Evolutionary conservation across 2,113 vertebrate species (phyloP).

Genomic region (Geococcyx californianus): DNA sequence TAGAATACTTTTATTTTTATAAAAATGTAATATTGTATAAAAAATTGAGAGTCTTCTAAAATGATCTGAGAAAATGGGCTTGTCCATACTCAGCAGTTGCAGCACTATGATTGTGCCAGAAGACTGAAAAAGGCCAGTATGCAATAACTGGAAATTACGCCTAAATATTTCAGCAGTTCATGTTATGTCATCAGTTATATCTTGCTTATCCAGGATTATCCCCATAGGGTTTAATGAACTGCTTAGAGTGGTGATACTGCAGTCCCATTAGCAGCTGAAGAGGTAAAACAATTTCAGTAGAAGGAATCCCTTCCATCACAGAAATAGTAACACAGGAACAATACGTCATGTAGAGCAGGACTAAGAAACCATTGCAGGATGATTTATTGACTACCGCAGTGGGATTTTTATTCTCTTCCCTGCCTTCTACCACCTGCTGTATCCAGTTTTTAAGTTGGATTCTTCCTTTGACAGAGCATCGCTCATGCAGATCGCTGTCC

Average conservation of each 20-base stretch:
- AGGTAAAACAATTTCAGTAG: constrained; percentile 21
- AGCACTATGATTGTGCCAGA: not conserved
- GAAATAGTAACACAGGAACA: constrained; percentile 6
- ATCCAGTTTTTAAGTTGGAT: constrained; percentile 5
- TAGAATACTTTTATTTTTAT: constrained; percentile 33
- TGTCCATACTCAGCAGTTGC: not conserved
- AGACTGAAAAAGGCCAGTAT: constrained; percentile 17
- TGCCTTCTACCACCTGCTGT: constrained; percentile 44
- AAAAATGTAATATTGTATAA: not conserved
- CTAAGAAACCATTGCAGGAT: constrained; percentile 19
- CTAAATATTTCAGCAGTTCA: constrained; percentile 60
- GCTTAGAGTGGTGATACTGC: not conserved
- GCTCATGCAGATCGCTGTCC: constrained; percentile 49
- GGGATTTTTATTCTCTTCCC: constrained; percentile 2
- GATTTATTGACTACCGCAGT: constrained; percentile 35
- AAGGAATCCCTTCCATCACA: constrained; percentile 49
- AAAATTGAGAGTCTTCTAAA: constrained; percentile 6
- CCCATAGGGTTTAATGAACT: constrained; percentile 19
- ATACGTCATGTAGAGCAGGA: not conserved
- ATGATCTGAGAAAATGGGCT: constrained; percentile 27
- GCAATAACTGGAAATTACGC: constrained; percentile 36
- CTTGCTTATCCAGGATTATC: constrained; percentile 16
- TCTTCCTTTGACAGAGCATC: constrained; percentile 22
- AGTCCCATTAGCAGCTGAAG: constrained; percentile 48
- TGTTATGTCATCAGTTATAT: constrained; percentile 47